phyloP scores from a whole-genome alignment of 1,140 invertebrate genomes.

The Heliconius nattereri region DNA sequence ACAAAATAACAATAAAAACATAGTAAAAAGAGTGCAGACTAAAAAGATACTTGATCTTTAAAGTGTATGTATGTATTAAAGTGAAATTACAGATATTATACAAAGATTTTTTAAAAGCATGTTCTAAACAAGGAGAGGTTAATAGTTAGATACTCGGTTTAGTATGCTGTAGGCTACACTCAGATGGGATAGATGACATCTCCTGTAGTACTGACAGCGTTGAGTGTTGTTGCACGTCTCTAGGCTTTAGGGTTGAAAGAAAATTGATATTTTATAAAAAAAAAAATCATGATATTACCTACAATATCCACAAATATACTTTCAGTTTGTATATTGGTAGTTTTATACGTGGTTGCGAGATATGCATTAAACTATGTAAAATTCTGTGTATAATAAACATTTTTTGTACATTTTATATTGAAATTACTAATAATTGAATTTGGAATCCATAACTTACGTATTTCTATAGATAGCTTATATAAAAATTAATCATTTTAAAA shows the following conservation, averaged over 20 bases:
- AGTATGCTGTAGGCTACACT: constrained; percentile 28
- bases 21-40: background rate
- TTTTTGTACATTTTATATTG: no score
- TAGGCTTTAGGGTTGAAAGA: constrained; percentile 26
- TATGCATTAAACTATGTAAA: no score
- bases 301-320: no score
- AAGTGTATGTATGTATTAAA: constrained; percentile 12
- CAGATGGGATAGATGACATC: constrained; percentile 38
- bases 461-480: no score
- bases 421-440: no score
- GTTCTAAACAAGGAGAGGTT: constrained; percentile 18
- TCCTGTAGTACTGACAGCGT: constrained; percentile 31
- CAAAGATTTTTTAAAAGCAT: constrained; percentile 10
- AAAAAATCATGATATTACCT: no score
- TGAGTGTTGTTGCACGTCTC: constrained; percentile 33
- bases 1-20: background rate
- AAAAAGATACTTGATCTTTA: constrained; percentile 3
- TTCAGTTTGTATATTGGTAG: no score
- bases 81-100: constrained; percentile 8
- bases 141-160: constrained; percentile 24
- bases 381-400: no score
- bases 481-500: no score
- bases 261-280: no score
- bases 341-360: no score
- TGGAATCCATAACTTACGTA: no score